Evolutionary conservation across 2,888 invertebrate genomes (phyloP).

Genomic region (Parthenolecanium corni): DNA sequence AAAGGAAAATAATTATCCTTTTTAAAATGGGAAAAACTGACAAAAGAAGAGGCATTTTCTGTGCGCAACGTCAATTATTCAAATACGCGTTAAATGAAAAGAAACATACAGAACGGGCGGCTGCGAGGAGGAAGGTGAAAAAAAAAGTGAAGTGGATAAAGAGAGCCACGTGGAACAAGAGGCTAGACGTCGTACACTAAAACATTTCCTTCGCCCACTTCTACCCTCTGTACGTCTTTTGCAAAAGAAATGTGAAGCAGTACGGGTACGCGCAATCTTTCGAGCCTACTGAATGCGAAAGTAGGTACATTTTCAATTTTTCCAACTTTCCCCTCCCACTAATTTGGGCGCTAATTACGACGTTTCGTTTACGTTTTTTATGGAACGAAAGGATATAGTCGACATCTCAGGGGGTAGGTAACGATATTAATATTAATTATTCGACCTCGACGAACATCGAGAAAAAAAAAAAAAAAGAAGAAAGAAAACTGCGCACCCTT

Average conservation of each 20-base stretch:
- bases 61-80: not conserved
- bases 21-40: not conserved
- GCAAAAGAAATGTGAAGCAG: not conserved
- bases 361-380: not conserved
- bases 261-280: not conserved
- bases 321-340: too few relatives aligned
- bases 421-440: conserved; percentile 8
- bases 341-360: conserved; percentile 3
- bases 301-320: not conserved
- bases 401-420: not conserved
- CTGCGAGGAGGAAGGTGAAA: not conserved
- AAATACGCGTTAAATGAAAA: not conserved
- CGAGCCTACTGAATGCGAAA: not conserved
- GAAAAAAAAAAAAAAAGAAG: not conserved
- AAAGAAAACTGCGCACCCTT: not conserved
- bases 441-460: not conserved
- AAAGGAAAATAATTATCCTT: not conserved
- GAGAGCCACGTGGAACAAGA: not conserved
- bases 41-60: too few relatives aligned
- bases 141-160: not conserved
- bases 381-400: too few relatives aligned
- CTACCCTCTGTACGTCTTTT: too few relatives aligned
- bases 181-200: not conserved
- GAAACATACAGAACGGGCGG: not conserved
- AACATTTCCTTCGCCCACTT: not conserved